Evolutionary conservation across 1,140 invertebrate species (phyloP).

Genomic region (Lordiphosa stackelbergi): DNA sequence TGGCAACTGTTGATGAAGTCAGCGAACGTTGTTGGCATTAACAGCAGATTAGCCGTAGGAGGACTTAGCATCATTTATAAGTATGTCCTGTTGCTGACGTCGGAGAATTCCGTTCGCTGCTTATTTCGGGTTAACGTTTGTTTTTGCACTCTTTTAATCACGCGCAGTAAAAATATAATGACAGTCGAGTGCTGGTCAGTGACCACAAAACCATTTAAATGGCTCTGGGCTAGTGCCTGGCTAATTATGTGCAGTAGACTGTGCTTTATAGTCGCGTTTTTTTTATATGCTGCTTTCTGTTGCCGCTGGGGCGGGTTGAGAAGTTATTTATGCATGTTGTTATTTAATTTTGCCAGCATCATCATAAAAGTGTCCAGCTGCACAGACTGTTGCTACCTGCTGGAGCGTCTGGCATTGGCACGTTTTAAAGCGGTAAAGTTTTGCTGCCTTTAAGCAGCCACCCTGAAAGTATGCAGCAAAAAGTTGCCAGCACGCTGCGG

Average conservation of each 20-base stretch:
- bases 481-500: slow-evolving; percentile 21
- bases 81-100: slow-evolving; percentile 54
- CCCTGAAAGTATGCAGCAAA: slow-evolving; percentile 54
- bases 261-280: slow-evolving; percentile 16
- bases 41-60: slow-evolving; percentile 36
- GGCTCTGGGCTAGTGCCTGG: slow-evolving; percentile 22
- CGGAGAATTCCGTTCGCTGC: slow-evolving; percentile 19
- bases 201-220: slow-evolving; percentile 51
- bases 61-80: slow-evolving; percentile 51
- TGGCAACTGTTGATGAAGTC: slow-evolving; percentile 67
- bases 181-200: slow-evolving; percentile 41
- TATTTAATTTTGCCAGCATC: slow-evolving; percentile 58
- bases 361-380: slow-evolving; percentile 45
- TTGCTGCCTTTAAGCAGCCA: slow-evolving; percentile 13
- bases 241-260: slow-evolving; percentile 72
- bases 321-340: slow-evolving; percentile 56
- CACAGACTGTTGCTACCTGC: slow-evolving; percentile 3
- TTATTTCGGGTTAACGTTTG: neutral
- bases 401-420: slow-evolving; percentile 3
- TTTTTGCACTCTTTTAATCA: slow-evolving; percentile 16
- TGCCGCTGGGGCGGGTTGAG: too few species aligned
- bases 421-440: slow-evolving; percentile 21
- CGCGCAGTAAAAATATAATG: slow-evolving; percentile 60
- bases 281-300: too few species aligned
- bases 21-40: slow-evolving; percentile 17